Evolutionary conservation across 1,140 invertebrate genomes (phyloP).

Genomic region (Pogonognathellus flavescens): DNA sequence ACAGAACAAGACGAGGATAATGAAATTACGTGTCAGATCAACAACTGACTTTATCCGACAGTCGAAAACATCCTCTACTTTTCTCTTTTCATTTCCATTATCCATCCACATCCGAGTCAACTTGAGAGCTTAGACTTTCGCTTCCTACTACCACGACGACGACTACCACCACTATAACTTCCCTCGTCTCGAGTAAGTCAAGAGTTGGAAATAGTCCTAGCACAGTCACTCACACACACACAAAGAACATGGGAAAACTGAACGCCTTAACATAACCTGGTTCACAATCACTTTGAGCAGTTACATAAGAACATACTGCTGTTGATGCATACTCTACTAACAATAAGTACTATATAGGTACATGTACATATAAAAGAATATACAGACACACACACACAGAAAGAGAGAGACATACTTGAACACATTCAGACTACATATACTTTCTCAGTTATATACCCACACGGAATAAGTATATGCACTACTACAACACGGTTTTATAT

Average conservation of each 20-base stretch:
- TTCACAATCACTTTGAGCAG: no score
- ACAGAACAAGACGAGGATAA: slow-evolving; percentile 64
- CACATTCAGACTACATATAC: no score
- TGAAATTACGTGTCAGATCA: slow-evolving; percentile 67
- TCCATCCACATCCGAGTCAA: slow-evolving; percentile 41
- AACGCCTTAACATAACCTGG: not conserved
- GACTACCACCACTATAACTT: not conserved
- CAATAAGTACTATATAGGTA: no score
- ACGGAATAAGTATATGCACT: no score
- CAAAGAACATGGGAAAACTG: not conserved
- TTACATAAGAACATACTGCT: no score
- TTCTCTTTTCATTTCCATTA: slow-evolving; percentile 63
- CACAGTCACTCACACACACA: not conserved
- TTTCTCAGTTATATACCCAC: no score
- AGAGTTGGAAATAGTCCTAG: no score
- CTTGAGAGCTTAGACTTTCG: slow-evolving; percentile 12
- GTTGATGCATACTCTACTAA: no score
- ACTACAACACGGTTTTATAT: no score
- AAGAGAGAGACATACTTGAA: no score
- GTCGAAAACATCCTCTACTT: slow-evolving; percentile 63
- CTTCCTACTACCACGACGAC: not conserved
- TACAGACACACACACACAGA: no score
- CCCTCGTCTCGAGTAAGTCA: not conserved
- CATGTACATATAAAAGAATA: no score
- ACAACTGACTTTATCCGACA: slow-evolving; percentile 67